Percentiles rank a stretch among this genome's conserved stretches.
Conservation (phyloP, 2,113 vertebrate genomes). For the Podarcis cretensis region DNA sequence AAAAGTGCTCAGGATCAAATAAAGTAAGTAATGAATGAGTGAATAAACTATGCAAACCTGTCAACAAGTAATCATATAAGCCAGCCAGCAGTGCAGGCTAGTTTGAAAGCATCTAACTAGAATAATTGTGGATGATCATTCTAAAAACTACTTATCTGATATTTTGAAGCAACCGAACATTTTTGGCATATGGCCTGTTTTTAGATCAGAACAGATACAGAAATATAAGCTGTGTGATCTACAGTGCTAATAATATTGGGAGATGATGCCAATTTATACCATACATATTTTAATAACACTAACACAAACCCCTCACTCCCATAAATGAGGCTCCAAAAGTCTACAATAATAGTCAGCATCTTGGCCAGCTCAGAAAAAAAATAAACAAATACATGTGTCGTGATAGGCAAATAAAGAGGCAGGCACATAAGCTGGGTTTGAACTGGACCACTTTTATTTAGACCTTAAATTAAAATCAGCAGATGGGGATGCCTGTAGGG, state of each 20-base stretch:
- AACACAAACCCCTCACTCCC: background rate
- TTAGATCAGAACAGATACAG: background rate
- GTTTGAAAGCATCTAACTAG: background rate
- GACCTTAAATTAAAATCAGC: no score
- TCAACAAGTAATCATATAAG: background rate
- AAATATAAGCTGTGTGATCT: background rate
- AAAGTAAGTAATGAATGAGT: background rate
- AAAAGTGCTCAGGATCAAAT: background rate
- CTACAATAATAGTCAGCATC: background rate
- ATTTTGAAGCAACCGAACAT: background rate
- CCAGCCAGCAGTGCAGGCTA: background rate
- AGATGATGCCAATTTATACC: background rate
- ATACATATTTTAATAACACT: background rate
- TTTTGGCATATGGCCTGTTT: background rate
- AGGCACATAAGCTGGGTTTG: no score
- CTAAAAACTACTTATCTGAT: background rate
- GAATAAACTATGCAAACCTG: background rate
- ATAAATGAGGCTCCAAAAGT: background rate
- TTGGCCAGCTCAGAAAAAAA: background rate
- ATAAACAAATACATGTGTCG: background rate
- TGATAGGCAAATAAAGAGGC: no score
- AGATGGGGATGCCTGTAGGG: no score
- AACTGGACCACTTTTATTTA: no score
- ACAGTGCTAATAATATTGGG: background rate
- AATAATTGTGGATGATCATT: background rate